Percentiles rank a stretch among this genome's conserved stretches.
These are phyloP conservation scores for Drosophila percnosoma DNA, from an alignment of 2,888 invertebrate genomes.

Conservation along the genomic window DNA sequence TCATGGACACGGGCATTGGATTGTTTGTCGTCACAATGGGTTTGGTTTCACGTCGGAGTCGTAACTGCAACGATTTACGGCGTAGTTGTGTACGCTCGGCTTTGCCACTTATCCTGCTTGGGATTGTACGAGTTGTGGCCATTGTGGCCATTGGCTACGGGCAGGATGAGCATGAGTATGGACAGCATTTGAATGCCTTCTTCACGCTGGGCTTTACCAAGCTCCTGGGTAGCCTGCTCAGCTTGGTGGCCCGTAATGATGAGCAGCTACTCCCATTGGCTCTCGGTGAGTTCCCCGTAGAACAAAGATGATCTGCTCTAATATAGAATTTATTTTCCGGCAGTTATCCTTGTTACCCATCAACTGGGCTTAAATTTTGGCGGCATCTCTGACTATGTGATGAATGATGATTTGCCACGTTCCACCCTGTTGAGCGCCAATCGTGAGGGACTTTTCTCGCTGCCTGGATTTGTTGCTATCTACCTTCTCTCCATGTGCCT, in stretches of 20 bases:
- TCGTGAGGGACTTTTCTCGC: conserved; percentile 95
- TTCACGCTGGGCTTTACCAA: conserved; percentile 95
- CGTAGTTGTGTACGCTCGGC: conserved; percentile 77
- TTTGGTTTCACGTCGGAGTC: conserved; percentile 87
- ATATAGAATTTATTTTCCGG: not conserved
- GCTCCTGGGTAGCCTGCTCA: conserved; percentile 87
- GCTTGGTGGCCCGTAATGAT: conserved; percentile 53
- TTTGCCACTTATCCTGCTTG: conserved; percentile 86
- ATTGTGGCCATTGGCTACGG: conserved; percentile 91
- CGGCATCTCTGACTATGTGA: conserved; percentile 90
- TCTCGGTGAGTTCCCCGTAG: conserved; percentile 54
- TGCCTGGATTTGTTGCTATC: conserved; percentile 93
- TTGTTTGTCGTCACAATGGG: conserved; percentile 94
- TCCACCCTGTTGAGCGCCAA: conserved; percentile 90
- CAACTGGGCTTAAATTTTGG: conserved; percentile 87
- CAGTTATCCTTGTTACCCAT: conserved; percentile 87
- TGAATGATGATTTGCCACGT: conserved; percentile 87
- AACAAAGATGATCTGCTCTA: not conserved
- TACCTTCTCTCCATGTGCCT: conserved; percentile 91
- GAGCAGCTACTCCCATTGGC: conserved; percentile 85
- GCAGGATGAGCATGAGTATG: conserved; percentile 96
- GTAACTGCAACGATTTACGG: conserved; percentile 58
- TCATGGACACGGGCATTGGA: conserved; percentile 99
- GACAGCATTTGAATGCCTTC: conserved; percentile 99
- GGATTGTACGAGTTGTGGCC: conserved; percentile 87